Evolutionary conservation across 1,140 invertebrate species (phyloP).

Genomic region (Battus philenor): DNA sequence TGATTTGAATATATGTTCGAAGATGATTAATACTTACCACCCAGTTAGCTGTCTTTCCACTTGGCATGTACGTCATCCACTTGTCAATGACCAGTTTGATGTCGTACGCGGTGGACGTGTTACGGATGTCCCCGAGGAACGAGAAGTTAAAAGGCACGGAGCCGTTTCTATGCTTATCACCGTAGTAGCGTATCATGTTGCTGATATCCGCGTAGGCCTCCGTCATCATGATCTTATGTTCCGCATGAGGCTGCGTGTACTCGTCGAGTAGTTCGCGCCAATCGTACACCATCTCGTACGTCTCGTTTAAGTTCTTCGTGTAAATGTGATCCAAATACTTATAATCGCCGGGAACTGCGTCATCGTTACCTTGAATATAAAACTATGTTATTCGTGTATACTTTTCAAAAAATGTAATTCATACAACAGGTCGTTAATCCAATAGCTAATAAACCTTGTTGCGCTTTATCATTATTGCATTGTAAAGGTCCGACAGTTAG

Average conservation of each 20-base stretch:
- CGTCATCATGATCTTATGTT: conserved; percentile 81
- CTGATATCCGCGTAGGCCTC: conserved; percentile 80
- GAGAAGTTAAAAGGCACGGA: conserved; percentile 82
- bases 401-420: background rate
- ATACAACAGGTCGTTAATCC: background rate
- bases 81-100: conserved; percentile 70
- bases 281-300: conserved; percentile 73
- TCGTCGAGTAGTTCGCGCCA: conserved; percentile 73
- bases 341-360: conserved; percentile 66
- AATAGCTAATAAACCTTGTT: background rate
- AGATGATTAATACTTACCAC: too few species aligned
- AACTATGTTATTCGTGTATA: background rate
- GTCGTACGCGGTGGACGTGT: conserved; percentile 70
- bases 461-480: too few species aligned
- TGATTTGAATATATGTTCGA: too few species aligned
- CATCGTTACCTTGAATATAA: conserved; percentile 40
- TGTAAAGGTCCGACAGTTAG: too few species aligned
- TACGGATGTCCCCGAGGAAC: conserved; percentile 69
- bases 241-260: conserved; percentile 46
- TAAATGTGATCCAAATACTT: conserved; percentile 78
- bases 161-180: conserved; percentile 68
- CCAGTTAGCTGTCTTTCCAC: conserved; percentile 77
- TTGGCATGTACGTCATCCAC: conserved; percentile 77
- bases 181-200: conserved; percentile 79
- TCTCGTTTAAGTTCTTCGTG: conserved; percentile 76